Base-by-base conservation (phyloP, 1,140 invertebrate genomes). In the Archivesica marissinica region DNA sequence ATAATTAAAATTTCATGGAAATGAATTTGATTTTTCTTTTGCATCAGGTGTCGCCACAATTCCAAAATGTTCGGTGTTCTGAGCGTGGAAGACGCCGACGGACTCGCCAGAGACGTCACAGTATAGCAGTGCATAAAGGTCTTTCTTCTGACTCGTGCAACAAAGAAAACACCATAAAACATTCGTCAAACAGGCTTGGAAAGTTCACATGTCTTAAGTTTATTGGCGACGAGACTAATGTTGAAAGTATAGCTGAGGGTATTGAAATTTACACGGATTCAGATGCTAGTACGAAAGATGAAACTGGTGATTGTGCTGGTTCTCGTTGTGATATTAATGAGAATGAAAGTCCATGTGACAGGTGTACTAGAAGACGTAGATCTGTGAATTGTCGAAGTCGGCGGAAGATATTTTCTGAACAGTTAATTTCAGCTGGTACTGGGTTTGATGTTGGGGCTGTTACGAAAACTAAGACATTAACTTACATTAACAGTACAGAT, bases 41-140 rank as follows among this genome's bases (percentile, higher is more conserved):
- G 2, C 74, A 61, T 59, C 39, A 83, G 80, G 80, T 83, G n/a
- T 83, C 80, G 7, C 80, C 80, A 25, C 80, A 83, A 33, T 83
- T 83, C 41, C 23, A 44, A 75, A 54, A 50, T 56, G 38, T 50
- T 2, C 41, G 28, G 17, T 15, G 7, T 64, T 50, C 44, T 17
- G 56, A 38, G 2, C 66, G 23, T 52, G 44, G 68, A 20, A 35
- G 28, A 64, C 56, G 2, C 1, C 41, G 70, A 61, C 35, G 30
- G 15, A 75, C 80, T 0, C 52, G 80, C 56, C 80, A 50, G 20
- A 52, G 70, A 61, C 33, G 80, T 2, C 64, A 83, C 11, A 83
- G 80, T 75, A 13, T 79, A 3, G 77, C 77, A 15, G 15, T 38
- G n/a, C 77, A 79, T 79, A 66, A 41, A 33, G 23, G 41, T 50